phyloP scores from a whole-genome alignment of 37 sponge, comb jelly and placozoan species.

The Mnemiopsis leidyi region DNA sequence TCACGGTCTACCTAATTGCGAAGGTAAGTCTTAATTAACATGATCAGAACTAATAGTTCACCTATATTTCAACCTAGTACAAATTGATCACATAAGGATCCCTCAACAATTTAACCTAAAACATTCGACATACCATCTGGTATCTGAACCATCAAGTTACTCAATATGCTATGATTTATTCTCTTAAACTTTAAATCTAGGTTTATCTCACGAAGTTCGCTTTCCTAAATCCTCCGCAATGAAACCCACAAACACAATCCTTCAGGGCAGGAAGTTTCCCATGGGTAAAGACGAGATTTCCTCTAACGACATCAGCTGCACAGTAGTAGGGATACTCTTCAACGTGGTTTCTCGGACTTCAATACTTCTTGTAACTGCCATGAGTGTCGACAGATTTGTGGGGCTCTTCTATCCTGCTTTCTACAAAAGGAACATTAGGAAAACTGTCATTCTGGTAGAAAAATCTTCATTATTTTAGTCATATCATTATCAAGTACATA shows the following conservation, averaged over 20 bases:
- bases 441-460: background rate
- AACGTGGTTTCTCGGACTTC: background rate
- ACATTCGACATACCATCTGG: background rate
- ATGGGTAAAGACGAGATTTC: background rate
- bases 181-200: too few species aligned
- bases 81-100: too few species aligned
- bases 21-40: background rate
- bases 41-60: background rate
- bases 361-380: background rate
- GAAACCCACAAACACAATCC: too few species aligned
- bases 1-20: background rate
- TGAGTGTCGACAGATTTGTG: constrained; percentile 36
- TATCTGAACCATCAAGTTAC: background rate
- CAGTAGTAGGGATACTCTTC: background rate
- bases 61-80: too few species aligned
- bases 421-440: background rate
- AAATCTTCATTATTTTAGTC: too few species aligned
- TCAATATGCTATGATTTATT: too few species aligned
- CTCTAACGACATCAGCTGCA: background rate
- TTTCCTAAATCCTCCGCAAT: too few species aligned
- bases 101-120: too few species aligned
- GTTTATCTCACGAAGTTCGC: too few species aligned
- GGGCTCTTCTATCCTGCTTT: background rate
- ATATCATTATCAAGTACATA: too few species aligned
- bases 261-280: background rate